Evolutionary conservation across 2,113 vertebrate genomes (phyloP), one percentile per base, ranked within the genome.

Genomic region (Rhadina sibilatrix): DNA sequence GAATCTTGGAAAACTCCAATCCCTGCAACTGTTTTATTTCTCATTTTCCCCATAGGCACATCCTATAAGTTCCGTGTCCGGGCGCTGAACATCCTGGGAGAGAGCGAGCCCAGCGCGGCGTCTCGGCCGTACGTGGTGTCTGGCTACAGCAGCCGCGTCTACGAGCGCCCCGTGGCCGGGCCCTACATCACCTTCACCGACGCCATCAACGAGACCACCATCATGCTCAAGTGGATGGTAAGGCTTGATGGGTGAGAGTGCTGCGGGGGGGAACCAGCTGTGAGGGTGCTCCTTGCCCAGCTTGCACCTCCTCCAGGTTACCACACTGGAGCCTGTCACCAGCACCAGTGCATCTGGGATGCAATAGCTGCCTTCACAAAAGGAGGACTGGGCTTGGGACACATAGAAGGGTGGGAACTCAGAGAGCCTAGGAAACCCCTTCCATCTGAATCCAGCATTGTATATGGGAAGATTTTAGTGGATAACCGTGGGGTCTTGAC

Each of bases 191-290:
- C 99, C 92, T 99, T 99, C 96, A 99, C 99, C 0, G 99, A 99
- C 8, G 99, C 99, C 50, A 98, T 99, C 97, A 99, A 99, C 1
- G 99, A 99, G 97, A 99, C 99, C 70, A 99, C 99, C 95, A 98
- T 99, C 97, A 99, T 99, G 97, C 98, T 99, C 63, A 99, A 99
- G 96, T 99, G 99, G 99, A 99, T 99, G 97, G 99, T 99, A 91
- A 97, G 98, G 42, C 28, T 42, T 65, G 33, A 15, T 71, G 60
- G 17, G 20, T 54, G 31, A 70, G 59, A 15, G 33, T 4, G 17
- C 79, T 47, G n/a, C 71, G 16, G 5, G 23, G 83, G 30, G 5
- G 28, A 74, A 13, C 44, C 33, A 23, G 77, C 14, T 5, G 42
- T 16, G 28, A 12, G 35, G 56, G 77, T 40, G 53, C 57, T 44